Base-by-base conservation (phyloP, 2,888 invertebrate genomes). In the Caenorhabditis sp. region DNA sequence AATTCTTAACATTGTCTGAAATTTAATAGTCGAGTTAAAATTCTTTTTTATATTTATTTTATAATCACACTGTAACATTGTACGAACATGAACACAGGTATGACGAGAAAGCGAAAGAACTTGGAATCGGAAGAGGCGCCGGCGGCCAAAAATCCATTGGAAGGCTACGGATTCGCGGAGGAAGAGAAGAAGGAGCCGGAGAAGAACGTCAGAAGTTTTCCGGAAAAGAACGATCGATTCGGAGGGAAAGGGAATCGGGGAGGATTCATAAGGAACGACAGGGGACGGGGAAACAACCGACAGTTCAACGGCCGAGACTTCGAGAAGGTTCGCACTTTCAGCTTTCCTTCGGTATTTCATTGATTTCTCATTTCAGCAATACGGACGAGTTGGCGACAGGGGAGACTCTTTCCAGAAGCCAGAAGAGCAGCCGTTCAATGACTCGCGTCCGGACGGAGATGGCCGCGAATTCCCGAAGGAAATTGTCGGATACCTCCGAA, bases 101-200 rank as follows among this genome's bases (percentile, higher is more conserved):
- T 81, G 81, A 81, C 81, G 6, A 50, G 81, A 59, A 81, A 81
- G 45, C 27, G 81, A 20, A 79, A 81, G 48, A 81, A 81, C 45
- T 77, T 81, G 9, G 78, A 78, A 27, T 32, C 66, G 8, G 48
- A 52, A 1, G 71, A 59, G 20, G 61, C 52, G 8, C 55, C 65
- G 26, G 46, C 39, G 8, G 26, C 50, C 24, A 61, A 48, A 22
- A 46, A 45, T 7, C 3, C 45, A 17, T 66, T 73, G 26, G 58
- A 66, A 37, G 62, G 58, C 17, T 73, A 78, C 45, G 65, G 73
- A 50, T 58, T 58, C 26, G 6, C n/a, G 11, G 35, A 50, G 20
- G 8, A n/a, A n/a, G n/a, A 48, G 11, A 32, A 48, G 37, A 37
- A 56, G 15, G 24, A 45, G 15, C 37, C 58, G 30, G 17, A 13